Evolutionary conservation across 2,888 invertebrate genomes (phyloP).

Genomic region (Dermolepida albohirtum): DNA sequence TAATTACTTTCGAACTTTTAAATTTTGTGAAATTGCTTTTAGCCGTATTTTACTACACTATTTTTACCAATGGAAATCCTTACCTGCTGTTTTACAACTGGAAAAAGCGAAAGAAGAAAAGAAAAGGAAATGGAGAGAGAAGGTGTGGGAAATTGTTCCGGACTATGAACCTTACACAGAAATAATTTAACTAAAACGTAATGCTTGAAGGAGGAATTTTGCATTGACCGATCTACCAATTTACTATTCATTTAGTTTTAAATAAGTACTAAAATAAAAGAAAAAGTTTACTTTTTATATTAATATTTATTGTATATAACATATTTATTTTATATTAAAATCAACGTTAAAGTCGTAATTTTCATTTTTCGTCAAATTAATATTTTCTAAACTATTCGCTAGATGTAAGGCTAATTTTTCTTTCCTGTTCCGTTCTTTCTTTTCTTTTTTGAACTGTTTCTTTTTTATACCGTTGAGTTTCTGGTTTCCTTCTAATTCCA

Average conservation of each 20-base stretch:
- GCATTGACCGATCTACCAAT: background rate
- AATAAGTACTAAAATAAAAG: conserved; percentile 27
- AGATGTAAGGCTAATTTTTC: conserved; percentile 75
- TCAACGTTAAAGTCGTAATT: conserved; percentile 75
- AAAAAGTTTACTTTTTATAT: conserved; percentile 15
- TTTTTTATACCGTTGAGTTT: conserved; percentile 72
- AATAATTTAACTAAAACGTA: conserved; percentile 13
- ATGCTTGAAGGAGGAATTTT: background rate
- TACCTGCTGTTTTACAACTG: conserved; percentile 73
- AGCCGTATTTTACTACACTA: conserved; percentile 62
- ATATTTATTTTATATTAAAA: conserved; percentile 61
- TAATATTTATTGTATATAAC: conserved; percentile 31
- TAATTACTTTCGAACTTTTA: background rate
- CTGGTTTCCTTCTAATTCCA: conserved; percentile 78
- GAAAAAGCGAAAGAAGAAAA: conserved; percentile 76
- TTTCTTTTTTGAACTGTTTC: conserved; percentile 75
- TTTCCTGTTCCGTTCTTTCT: conserved; percentile 69
- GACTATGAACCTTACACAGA: conserved; percentile 71
- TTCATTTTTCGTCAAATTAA: conserved; percentile 66
- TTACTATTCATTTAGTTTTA: conserved; percentile 5
- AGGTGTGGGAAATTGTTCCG: conserved; percentile 78
- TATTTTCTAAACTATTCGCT: conserved; percentile 68
- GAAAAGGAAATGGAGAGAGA: conserved; percentile 77
- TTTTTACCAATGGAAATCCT: conserved; percentile 72
- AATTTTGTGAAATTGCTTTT: conserved; percentile 45